Evolutionary conservation across 1,140 invertebrate species (phyloP), one percentile per base, ranked within the genome.

Genomic region (Scaptomyza pallida): DNA sequence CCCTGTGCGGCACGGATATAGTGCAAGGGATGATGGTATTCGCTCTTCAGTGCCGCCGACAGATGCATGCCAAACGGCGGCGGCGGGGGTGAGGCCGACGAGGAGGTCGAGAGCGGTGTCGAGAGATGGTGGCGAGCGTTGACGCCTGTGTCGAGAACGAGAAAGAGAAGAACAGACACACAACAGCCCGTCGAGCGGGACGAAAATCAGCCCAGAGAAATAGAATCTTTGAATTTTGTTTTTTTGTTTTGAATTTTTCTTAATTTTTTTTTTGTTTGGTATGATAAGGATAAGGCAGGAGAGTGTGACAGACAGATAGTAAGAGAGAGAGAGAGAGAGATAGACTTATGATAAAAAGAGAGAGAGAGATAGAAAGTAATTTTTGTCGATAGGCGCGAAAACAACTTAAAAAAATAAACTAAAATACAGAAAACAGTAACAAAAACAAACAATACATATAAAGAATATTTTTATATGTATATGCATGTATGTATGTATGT

Each of bases 181-280:
- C 89, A 89, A 90, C 90, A 90, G 81, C 83, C 81, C 81, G 81
- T 81, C 75, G 76, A 81, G 75, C 79, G 89, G 89, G 89, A 90
- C 89, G 82, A 83, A 89, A 91, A 91, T 91, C 85, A 91, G 90
- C 90, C 90, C 90, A 88, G 79, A 89, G 82, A 90, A 89, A 89
- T 89, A 85, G 79, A 80, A 76, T 68, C 63, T 74, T 89, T 80
- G 79, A 80, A 76, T 68, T 60, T 74, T 56, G 54, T 61, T 57
- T 70, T 68, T 41, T 81, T 81, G 63, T 73, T 73, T 76, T 76
- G 54, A 50, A 71, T 63, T 76, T 62, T 69, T 73, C 55, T 35
- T 48, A 41, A 48, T 64, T 47, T 62, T 41, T 51, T 56, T 56
- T 56, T 67, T 74, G 73, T 63, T 78, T 62, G 6, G 41, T 85